Percentiles rank a stretch among this genome's conserved stretches.
phyloP scores from a whole-genome alignment of 2,888 invertebrate genomes.

The Epinotia nisella region DNA sequence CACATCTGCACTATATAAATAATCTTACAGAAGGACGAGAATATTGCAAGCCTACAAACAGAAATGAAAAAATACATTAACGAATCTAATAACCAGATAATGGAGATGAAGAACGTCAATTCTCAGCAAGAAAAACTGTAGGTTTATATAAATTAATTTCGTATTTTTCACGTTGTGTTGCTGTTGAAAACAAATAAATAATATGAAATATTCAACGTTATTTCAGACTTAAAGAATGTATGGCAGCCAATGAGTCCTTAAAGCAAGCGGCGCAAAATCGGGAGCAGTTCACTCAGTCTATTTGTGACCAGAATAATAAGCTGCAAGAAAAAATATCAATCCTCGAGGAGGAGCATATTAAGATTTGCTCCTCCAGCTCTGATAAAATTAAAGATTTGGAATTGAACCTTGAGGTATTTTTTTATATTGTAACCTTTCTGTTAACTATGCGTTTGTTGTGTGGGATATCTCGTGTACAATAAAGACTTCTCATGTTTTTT shows the following conservation, averaged over 20 bases:
- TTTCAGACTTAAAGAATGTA: conserved; percentile 54
- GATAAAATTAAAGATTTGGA: conserved; percentile 46
- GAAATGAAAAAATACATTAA: conserved; percentile 56
- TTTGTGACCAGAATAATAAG: conserved; percentile 53
- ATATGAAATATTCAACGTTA: not conserved
- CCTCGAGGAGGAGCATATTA: conserved; percentile 51
- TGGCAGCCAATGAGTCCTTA: conserved; percentile 52
- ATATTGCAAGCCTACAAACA: conserved; percentile 50
- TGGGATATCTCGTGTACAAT: not conserved
- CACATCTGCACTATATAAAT: not conserved
- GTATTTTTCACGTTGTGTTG: not conserved
- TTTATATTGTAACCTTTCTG: not conserved
- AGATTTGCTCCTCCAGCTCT: conserved; percentile 11
- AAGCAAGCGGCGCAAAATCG: conserved; percentile 57
- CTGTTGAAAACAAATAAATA: not conserved
- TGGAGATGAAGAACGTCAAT: conserved; percentile 52
- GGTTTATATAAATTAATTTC: conserved; percentile 37
- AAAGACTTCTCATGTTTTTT: not conserved
- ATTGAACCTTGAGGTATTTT: conserved; percentile 48
- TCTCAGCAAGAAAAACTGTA: conserved; percentile 57
- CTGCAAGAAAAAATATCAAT: conserved; percentile 54
- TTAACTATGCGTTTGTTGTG: not conserved
- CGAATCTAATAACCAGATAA: conserved; percentile 52
- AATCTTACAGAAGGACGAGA: conserved; percentile 56
- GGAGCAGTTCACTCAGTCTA: conserved; percentile 53